These are phyloP conservation scores for Phyto melanocephala DNA, from an alignment of 2,888 invertebrate genomes.

Conservation along the genomic window DNA sequence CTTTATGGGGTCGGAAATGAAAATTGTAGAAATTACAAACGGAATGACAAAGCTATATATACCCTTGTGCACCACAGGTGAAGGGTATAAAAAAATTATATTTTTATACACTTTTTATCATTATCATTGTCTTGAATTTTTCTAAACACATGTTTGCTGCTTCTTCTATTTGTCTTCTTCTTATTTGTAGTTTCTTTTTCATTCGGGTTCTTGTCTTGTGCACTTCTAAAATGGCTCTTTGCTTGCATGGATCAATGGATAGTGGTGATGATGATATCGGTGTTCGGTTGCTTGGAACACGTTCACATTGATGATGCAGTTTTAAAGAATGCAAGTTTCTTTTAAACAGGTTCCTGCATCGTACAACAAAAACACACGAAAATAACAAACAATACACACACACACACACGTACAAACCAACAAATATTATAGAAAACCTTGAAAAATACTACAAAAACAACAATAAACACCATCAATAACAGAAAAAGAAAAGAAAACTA, in stretches of 20 bases:
- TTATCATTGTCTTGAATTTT: conserved; percentile 38
- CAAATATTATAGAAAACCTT: conserved; percentile 59
- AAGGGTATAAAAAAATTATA: no score
- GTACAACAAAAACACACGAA: conserved; percentile 48
- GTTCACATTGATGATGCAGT: conserved; percentile 53
- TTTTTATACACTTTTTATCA: no score
- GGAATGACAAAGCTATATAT: no score
- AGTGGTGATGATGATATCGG: conserved; percentile 11
- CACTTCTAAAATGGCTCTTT: conserved; percentile 38
- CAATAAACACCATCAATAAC: conserved; percentile 33
- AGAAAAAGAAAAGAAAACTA: conserved; percentile 39
- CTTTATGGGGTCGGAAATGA: no score
- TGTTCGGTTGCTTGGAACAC: conserved; percentile 38
- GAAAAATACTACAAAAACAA: conserved; percentile 53
- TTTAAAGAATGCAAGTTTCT: conserved; percentile 60
- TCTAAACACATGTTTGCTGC: conserved; percentile 41
- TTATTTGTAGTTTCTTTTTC: conserved; percentile 23
- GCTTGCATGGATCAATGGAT: conserved; percentile 49
- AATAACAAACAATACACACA: conserved; percentile 12
- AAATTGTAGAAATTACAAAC: no score
- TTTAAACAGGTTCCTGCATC: conserved; percentile 62
- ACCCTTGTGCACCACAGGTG: no score
- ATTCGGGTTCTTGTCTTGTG: conserved; percentile 17
- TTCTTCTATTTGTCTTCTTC: conserved; percentile 12
- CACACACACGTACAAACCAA: conserved; percentile 8